Base-by-base conservation (phyloP, 2,888 invertebrate genomes). In the Idaea biselata region DNA sequence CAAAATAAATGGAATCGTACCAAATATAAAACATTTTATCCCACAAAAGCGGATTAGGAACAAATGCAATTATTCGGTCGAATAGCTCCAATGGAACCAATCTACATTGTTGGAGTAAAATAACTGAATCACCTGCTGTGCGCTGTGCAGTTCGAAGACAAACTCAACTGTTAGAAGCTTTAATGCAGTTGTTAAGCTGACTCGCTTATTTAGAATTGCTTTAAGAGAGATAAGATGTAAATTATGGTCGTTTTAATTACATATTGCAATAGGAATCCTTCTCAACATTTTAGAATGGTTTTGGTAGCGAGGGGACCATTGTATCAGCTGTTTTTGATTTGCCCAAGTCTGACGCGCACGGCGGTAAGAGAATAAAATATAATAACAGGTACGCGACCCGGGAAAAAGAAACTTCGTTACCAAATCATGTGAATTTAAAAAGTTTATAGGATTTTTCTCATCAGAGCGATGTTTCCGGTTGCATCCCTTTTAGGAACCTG, bases 21-120 rank as follows among this genome's bases (percentile, higher is more conserved):
- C 1, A 56, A 56, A 56, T 17, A 56, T 56, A 25, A 25, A 8
- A 8, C 16, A 53, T 60, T 62, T 62, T 57, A 58, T 63, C 60
- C 44, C 59, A 16, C 56, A 32, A 56, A 58, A 58, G 58, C 62
- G 62, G 65, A 59, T 60, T 73, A 74, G 74, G 70, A 73, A 70
- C 71, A 68, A 72, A 69, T 66, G 69, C 74, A 69, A 77, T 77
- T 73, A 70, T 69, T 71, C 67, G 71, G 73, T 66, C 70, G 65
- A 76, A 68, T 69, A 66, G 58, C 62, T 58, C 63, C 69, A 68
- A 77, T 77, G 60, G 68, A 63, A 55, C 62, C 65, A 56, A 66
- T 68, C 70, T 72, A 70, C 72, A 73, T 75, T 69, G 59, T 62
- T 63, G 63, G 61, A 57, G 18, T 56, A 18, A 56, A 56, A 59